Evolutionary conservation across 2,888 invertebrate genomes (phyloP), one percentile per base, ranked within the genome.

Genomic region (Orchestes rusci): DNA sequence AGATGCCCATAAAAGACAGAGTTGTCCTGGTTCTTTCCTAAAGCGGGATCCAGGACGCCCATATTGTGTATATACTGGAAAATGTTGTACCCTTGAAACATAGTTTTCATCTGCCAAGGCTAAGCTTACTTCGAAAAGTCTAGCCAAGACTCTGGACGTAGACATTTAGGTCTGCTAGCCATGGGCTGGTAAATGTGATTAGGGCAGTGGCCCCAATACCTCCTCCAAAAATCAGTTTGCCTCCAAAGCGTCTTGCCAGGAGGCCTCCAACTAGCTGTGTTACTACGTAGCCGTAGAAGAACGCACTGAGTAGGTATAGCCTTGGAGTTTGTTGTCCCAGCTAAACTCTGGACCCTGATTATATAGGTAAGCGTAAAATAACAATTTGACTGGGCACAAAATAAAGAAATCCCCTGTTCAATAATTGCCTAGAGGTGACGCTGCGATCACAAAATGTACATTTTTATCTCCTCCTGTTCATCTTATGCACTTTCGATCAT

Each of bases 211-310:
- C 73, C 0, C 82, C 81, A 16, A 90, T 81, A 13, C 88, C 88
- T 50, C 79, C 68, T 17, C 85, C 88, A 63, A 83, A 85, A n/a
- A 86, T 77, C 55, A 80, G 75, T 72, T 88, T 88, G 49, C 91
- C 93, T 55, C 94, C 94, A 62, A 88, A 77, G 63, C 78, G 79
- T 55, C 83, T 78, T 2, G 87, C 86, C 36, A 94, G 68, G 76
- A 82, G 85, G 33, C 91, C 91, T 1, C 90, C 91, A 1, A 84
- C 74, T 29, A 91, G 69, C 65, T 86, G 91, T 0, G 91, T 90
- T 45, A 84, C 65, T 39, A 91, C 76, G 67, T 92, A 92, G 0
- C 91, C 91, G 61, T 89, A 90, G 72, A 91, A 92, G 69, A 91
- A 92, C 0, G 89, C 85, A 58, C 88, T 86, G 39, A 92, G 67